Evolutionary conservation across 2,797 vertebrate species (phyloP).

Genomic region (Anabas testudineus): DNA sequence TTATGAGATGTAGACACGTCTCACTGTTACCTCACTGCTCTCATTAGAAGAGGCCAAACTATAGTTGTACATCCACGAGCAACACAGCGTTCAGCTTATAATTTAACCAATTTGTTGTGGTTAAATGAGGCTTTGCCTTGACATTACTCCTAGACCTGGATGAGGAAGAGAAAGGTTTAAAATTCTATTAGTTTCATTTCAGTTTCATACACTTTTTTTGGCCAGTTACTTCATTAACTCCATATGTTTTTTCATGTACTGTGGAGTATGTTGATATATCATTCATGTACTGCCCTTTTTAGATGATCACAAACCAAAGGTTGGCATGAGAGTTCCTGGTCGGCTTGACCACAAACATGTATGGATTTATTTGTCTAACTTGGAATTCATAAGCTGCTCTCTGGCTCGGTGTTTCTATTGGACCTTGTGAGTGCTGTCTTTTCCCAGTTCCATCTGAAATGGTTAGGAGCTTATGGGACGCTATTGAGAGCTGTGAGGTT

Average conservation of each 20-base stretch:
- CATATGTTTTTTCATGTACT: slow-evolving; percentile 74
- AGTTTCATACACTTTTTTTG: slow-evolving; percentile 57
- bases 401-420: slow-evolving; percentile 78
- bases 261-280: slow-evolving; percentile 70
- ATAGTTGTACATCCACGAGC: slow-evolving; percentile 21
- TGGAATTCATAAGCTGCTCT: slow-evolving; percentile 75
- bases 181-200: slow-evolving; percentile 63
- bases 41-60: slow-evolving; percentile 55
- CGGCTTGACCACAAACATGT: slow-evolving; percentile 79
- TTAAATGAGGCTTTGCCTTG: slow-evolving; percentile 39
- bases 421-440: slow-evolving; percentile 65
- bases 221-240: slow-evolving; percentile 69
- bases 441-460: slow-evolving; percentile 73
- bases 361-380: slow-evolving; percentile 83
- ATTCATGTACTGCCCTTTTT: slow-evolving; percentile 59
- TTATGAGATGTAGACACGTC: slow-evolving; percentile 60
- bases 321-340: slow-evolving; percentile 69
- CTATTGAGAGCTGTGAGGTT: slow-evolving; percentile 77
- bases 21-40: slow-evolving; percentile 57
- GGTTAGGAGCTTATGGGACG: slow-evolving; percentile 71
- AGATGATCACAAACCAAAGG: slow-evolving; percentile 72
- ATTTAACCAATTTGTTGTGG: slow-evolving; percentile 26
- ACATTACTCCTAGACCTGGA: slow-evolving; percentile 46
- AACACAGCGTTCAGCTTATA: slow-evolving; percentile 11
- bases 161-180: slow-evolving; percentile 54